Evolutionary conservation across 2,888 invertebrate genomes (phyloP).

Genomic region (Acanthococcus lagerstroemiae): DNA sequence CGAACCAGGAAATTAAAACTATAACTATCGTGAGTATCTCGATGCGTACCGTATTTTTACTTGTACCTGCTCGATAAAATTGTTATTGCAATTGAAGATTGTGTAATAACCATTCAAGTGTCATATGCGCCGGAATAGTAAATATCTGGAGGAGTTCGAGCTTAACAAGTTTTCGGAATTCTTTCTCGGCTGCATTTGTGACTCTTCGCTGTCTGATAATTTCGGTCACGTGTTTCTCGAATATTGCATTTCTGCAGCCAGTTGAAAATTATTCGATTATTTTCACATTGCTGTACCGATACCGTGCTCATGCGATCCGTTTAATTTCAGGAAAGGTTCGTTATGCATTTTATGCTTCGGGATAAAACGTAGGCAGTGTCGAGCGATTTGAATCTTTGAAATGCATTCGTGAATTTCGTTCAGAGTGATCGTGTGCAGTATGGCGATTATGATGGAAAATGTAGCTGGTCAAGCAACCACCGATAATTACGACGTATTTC

Average conservation of each 20-base stretch:
- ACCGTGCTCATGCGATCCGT: neutral
- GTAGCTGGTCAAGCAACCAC: conserved; percentile 14
- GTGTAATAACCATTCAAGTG: conserved; percentile 15
- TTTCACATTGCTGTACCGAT: too few species aligned
- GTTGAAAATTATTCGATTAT: too few species aligned
- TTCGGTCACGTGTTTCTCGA: neutral
- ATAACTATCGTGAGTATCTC: neutral
- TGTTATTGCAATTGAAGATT: conserved; percentile 1
- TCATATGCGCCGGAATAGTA: conserved; percentile 14
- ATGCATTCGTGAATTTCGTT: neutral
- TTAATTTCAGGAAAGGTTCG: conserved; percentile 16
- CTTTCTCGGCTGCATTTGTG: neutral
- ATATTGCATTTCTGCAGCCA: neutral
- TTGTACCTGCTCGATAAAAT: too few species aligned
- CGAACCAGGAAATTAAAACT: conserved; percentile 1
- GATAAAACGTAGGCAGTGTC: conserved; percentile 20
- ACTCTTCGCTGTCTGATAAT: neutral
- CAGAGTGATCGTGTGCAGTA: neutral
- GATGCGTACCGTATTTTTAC: too few species aligned
- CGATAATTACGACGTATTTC: conserved; percentile 53
- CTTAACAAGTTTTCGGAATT: neutral
- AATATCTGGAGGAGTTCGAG: neutral
- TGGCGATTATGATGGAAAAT: conserved; percentile 31
- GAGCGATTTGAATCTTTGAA: neutral
- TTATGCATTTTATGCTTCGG: conserved; percentile 27